Conservation (phyloP, 2,113 vertebrate genomes). For the Pagrus major region DNA sequence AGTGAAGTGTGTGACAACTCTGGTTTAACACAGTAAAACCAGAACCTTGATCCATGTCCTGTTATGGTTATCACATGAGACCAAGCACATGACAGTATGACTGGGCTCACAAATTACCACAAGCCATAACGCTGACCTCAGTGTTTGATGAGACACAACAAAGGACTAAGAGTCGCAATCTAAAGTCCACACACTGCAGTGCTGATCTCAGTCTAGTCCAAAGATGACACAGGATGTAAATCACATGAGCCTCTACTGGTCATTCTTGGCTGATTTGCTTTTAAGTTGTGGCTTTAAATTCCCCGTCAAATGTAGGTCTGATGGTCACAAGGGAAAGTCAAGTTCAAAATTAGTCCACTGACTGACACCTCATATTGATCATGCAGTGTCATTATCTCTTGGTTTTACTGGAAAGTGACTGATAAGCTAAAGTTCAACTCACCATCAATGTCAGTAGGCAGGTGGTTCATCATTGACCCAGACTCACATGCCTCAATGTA, state of each 20-base stretch:
- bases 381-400: not conserved
- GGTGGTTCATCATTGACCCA: conserved; percentile 96
- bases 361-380: not conserved
- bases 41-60: not conserved
- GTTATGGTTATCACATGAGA: conserved; percentile 27
- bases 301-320: not conserved
- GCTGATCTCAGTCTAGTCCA: conserved; percentile 24
- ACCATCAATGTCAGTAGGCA: conserved; percentile 92
- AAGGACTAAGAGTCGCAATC: not conserved
- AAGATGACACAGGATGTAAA: not conserved
- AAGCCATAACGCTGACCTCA: conserved; percentile 28
- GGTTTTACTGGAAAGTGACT: not conserved
- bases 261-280: not conserved
- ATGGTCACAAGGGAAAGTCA: not conserved
- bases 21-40: not conserved
- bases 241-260: not conserved
- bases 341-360: not conserved
- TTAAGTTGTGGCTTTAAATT: not conserved
- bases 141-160: not conserved
- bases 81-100: conserved; percentile 21
- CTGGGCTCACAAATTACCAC: not conserved
- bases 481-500: conserved; percentile 99
- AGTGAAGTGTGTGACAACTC: not conserved
- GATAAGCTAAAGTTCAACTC: conserved; percentile 61
- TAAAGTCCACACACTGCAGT: not conserved